A percentile compares a stretch with the other conserved stretches of the same genome.
These are phyloP conservation scores for Ammospiza maritima DNA, from an alignment of 2,797 vertebrate species.

Conservation along the genomic window DNA sequence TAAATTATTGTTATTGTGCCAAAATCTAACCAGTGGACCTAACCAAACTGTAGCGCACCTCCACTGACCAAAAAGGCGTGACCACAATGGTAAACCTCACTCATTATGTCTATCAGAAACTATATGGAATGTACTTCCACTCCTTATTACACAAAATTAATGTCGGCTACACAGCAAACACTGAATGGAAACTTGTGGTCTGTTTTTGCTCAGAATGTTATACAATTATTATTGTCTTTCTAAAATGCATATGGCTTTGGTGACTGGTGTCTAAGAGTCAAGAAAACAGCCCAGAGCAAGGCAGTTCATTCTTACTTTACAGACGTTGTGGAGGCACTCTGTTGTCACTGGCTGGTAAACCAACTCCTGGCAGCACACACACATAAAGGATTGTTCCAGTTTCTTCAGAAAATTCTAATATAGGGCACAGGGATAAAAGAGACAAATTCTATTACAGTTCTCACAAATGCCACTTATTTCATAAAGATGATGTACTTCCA, in stretches of 20 bases:
- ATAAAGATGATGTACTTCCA: not conserved
- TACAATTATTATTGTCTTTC: not conserved
- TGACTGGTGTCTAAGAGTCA: not conserved
- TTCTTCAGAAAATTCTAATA: constrained; percentile 94
- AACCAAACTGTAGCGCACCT: not conserved
- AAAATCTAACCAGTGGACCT: not conserved
- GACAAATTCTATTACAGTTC: not conserved
- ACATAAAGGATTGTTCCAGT: constrained; percentile 98
- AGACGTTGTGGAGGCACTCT: constrained; percentile 95
- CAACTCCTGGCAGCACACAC: constrained; percentile 98
- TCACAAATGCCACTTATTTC: not conserved
- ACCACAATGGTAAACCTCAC: not conserved
- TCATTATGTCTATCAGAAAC: not conserved
- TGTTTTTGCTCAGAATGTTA: not conserved
- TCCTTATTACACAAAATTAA: not conserved
- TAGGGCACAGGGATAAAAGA: constrained; percentile 35
- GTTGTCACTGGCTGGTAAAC: constrained; percentile 97
- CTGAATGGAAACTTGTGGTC: not conserved
- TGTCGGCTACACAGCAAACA: not conserved
- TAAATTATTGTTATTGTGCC: not conserved
- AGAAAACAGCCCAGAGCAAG: not conserved
- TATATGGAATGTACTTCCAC: not conserved
- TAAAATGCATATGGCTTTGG: not conserved
- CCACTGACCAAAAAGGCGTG: not conserved
- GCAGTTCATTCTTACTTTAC: constrained; percentile 86